These are phyloP conservation scores for Arrhopalites spinosus DNA, from an alignment of 2,888 invertebrate species.

Conservation along the genomic window DNA sequence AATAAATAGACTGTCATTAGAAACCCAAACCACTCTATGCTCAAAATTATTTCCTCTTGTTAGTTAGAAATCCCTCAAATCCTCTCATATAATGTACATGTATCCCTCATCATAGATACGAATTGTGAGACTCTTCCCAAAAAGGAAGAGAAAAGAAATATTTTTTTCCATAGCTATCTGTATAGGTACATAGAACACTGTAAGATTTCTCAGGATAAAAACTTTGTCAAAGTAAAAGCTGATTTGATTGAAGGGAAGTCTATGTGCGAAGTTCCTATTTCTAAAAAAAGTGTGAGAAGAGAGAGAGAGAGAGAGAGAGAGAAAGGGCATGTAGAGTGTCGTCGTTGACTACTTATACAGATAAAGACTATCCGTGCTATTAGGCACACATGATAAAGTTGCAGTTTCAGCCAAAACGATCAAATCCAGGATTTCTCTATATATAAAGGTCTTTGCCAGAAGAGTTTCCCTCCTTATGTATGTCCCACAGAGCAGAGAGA, in stretches of 20 bases:
- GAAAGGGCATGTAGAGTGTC: background rate
- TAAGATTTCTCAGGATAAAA: background rate
- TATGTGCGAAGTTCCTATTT: too few species aligned
- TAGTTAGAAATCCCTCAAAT: background rate
- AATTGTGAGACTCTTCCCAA: too few species aligned
- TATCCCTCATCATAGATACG: too few species aligned
- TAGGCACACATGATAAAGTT: background rate
- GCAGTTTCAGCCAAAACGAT: slow-evolving; percentile 17
- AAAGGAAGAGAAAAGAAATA: background rate
- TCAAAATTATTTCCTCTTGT: background rate
- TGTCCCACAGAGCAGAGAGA: background rate
- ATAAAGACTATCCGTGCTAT: background rate
- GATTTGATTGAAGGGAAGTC: background rate
- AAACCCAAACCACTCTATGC: too few species aligned
- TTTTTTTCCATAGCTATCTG: background rate
- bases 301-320: too few species aligned
- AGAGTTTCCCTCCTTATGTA: background rate
- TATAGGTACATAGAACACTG: background rate
- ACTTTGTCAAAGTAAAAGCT: slow-evolving; percentile 5
- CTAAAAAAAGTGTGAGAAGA: too few species aligned
- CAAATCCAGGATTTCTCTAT: background rate
- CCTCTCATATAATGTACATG: too few species aligned
- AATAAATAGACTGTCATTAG: too few species aligned
- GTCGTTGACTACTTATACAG: background rate
- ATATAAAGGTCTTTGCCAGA: background rate